Conservation (phyloP, 92 coral and sea anemone species). For the Blastomussa wellsi region DNA sequence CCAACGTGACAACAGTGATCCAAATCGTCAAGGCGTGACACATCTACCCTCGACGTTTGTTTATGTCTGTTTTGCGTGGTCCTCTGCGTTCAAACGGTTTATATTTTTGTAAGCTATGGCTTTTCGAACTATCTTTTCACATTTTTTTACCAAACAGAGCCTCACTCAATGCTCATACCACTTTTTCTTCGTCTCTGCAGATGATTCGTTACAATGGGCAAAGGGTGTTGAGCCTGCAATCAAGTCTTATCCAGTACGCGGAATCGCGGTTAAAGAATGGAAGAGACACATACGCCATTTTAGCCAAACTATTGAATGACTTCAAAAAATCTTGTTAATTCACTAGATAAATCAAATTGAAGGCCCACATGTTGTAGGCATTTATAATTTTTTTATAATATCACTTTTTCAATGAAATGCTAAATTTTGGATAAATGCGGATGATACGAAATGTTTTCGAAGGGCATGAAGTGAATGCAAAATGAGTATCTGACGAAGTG, state of each 20-base stretch:
- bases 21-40: not conserved
- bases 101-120: too few species aligned
- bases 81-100: not conserved
- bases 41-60: not conserved
- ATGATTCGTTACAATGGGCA: constrained; percentile 85
- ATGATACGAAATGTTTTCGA: not conserved
- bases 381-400: not conserved
- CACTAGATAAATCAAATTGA: not conserved
- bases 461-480: not conserved
- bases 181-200: constrained; percentile 38
- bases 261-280: constrained; percentile 91
- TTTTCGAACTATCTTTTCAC: not conserved
- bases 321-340: constrained; percentile 60
- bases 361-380: not conserved
- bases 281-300: constrained; percentile 91
- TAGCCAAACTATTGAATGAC: constrained; percentile 79
- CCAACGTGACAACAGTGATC: not conserved
- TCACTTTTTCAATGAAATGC: not conserved
- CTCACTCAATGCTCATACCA: not conserved
- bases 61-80: too few species aligned
- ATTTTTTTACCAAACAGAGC: too few species aligned
- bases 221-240: constrained; percentile 89
- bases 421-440: not conserved
- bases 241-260: constrained; percentile 82
- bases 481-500: not conserved